Evolutionary conservation across 2,888 invertebrate genomes (phyloP).

Genomic region (Cylloceria caligata): DNA sequence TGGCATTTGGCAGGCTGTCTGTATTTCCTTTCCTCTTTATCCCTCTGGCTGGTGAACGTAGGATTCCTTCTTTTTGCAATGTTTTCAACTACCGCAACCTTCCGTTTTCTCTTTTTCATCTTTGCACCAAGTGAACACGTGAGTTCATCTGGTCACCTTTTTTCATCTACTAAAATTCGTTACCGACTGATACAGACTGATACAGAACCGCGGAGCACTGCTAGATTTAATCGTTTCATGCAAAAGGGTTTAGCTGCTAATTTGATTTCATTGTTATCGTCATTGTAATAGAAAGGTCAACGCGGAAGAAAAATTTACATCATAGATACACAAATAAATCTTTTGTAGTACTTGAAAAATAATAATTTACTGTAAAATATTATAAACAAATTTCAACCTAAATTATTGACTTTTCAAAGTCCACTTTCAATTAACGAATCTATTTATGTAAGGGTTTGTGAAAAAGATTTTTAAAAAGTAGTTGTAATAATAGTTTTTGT

Average conservation of each 20-base stretch:
- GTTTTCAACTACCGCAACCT: slow-evolving; percentile 45
- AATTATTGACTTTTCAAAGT: too few relatives aligned
- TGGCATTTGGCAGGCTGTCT: slow-evolving; percentile 45
- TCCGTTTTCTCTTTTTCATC: slow-evolving; percentile 46
- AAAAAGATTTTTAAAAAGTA: too few relatives aligned
- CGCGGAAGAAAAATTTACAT: too few relatives aligned
- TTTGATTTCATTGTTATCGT: background rate
- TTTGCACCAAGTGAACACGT: slow-evolving; percentile 13
- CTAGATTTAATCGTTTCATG: background rate
- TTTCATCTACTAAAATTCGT: slow-evolving; percentile 5
- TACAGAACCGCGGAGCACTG: background rate
- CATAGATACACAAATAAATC: too few relatives aligned
- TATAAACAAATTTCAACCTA: too few relatives aligned
- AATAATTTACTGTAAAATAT: too few relatives aligned
- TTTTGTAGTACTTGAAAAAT: too few relatives aligned
- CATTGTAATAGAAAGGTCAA: too few relatives aligned
- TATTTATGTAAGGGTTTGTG: too few relatives aligned
- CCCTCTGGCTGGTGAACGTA: slow-evolving; percentile 15
- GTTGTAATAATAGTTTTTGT: too few relatives aligned
- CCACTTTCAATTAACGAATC: too few relatives aligned
- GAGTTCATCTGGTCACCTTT: background rate
- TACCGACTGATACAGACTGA: background rate
- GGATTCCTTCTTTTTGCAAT: slow-evolving; percentile 29
- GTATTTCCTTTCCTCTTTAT: slow-evolving; percentile 31
- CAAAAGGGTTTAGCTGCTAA: too few relatives aligned